Evolutionary conservation across 2,113 vertebrate species (phyloP), one percentile per base, ranked within the genome.

Genomic region (Sclerurus mexicanus): DNA sequence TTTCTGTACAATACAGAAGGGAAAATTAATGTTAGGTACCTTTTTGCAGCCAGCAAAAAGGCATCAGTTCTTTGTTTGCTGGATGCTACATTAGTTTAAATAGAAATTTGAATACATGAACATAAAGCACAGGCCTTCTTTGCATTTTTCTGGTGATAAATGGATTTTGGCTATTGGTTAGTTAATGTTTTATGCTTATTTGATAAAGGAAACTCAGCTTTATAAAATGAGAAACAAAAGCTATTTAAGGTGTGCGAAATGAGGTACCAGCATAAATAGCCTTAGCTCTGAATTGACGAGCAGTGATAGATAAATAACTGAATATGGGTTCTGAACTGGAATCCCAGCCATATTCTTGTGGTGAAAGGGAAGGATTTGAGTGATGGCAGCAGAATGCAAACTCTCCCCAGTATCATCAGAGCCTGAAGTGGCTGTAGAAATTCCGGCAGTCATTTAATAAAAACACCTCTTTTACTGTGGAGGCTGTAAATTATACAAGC

Each of bases 171-270:
- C 66, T 85, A 69, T 89, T 80, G 69, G 82, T 93, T 77, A 50
- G 56, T 87, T 93, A 66, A 81, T 79, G 89, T 97, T 98, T 98
- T 97, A 98, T 97, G 97, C 94, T 87, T 85, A 96, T 93, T 95
- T 97, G 83, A 94, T 96, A 97, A 96, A 90, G 95, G 97, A 96
- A 92, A 96, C 75, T 79, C 84, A 77, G 63, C 82, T 94, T 95
- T 95, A 92, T 80, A 83, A 97, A 97, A 95, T 96, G 77, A 95
- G 93, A 97, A 94, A 80, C 71, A 91, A 95, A 60, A 71, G 89
- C 94, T 98, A 98, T 98, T 97, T 98, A 98, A 98, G 98, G 97
- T 82, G 77, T 79, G 49, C 86, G 83, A 96, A 92, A 92, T n/a
- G 72, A 97, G 73, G 82, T 90, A 96, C 88, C 72, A 87, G 55